Base-by-base conservation (phyloP, 2,888 invertebrate genomes). In the Agrenia bidenticulata region DNA sequence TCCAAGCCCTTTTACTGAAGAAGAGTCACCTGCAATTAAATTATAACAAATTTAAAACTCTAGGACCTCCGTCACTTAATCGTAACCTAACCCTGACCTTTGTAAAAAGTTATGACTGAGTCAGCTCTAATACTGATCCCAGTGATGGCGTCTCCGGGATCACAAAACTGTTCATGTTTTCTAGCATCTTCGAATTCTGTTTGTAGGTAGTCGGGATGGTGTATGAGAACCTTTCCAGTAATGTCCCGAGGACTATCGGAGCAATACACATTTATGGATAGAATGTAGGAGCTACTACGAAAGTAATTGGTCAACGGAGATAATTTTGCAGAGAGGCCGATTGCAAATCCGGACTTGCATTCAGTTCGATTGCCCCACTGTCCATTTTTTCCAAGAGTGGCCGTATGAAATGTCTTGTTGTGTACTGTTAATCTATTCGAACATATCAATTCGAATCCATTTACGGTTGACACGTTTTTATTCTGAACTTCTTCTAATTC, bases 121-220 rank as follows among this genome's bases (percentile, higher is more conserved):
- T 58, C 45, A 11, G 27, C 42, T 9, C 26, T 45, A 11, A 58
- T 26, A 19, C 21, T 13, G 41, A 58, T 17, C 17, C 24, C 49
- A 4, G 23, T 17, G 2, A 58, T 15, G 2, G 58, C 57, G 5
- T 39, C 57, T n/a, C 57, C 57, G 5, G 4, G 23, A 17, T 57
- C 41, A 57, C 57, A 58, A 42, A 45, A 45, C 42, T 58, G 45
- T 9, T 23, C 23, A 19, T 21, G 15, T 51, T 51, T 23, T 19
- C 24, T 7, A 4, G 45, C 4, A n/a, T 15, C 45, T 23, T 51
- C 21, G 5, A 21, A 5, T 21, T 51, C 15, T 15, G 9, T 39
- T 39, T 39, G 39, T 11, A 39, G 15, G 9, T 39, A 11, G 39
- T 39, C 9, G 39, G 39, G 39, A 11, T 39, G 39, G 39, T 11